These are phyloP conservation scores for Sminthopsis crassicaudata DNA, from an alignment of 2,113 vertebrate species.

Conservation along the genomic window DNA sequence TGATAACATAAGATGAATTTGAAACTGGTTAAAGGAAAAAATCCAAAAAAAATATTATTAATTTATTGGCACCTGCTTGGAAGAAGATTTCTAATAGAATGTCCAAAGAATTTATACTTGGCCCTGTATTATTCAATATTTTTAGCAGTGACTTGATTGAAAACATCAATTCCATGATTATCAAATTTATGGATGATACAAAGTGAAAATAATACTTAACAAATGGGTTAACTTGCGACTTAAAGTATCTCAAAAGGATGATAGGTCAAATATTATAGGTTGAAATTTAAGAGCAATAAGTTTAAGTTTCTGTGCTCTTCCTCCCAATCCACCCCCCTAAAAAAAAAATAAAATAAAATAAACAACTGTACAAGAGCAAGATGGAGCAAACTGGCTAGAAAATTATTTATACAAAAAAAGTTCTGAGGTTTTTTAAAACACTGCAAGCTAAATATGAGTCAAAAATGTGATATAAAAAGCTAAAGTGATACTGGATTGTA, in stretches of 20 bases:
- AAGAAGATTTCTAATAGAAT: too few relatives aligned
- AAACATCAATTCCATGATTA: too few relatives aligned
- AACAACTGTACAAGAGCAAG: neutral
- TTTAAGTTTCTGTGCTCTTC: neutral
- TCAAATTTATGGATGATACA: neutral
- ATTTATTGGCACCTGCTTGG: too few relatives aligned
- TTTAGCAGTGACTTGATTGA: too few relatives aligned
- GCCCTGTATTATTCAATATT: too few relatives aligned
- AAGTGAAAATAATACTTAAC: neutral
- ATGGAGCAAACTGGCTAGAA: neutral
- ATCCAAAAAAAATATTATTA: too few relatives aligned
- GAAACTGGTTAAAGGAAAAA: too few relatives aligned
- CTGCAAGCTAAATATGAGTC: neutral
- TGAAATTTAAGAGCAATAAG: neutral
- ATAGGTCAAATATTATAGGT: neutral
- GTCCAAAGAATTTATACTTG: too few relatives aligned
- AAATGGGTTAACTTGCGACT: neutral
- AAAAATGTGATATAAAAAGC: neutral
- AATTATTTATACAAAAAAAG: neutral
- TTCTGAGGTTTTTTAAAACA: neutral
- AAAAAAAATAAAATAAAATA: too few relatives aligned
- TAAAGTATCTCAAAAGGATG: neutral
- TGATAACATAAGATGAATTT: too few relatives aligned
- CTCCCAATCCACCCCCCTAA: neutral
- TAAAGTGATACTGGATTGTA: neutral